Evolutionary conservation across 53 echinoderm and acorn worm genomes (phyloP), one percentile per base, ranked within the genome.

Genomic region (Paracentrotus lividus): DNA sequence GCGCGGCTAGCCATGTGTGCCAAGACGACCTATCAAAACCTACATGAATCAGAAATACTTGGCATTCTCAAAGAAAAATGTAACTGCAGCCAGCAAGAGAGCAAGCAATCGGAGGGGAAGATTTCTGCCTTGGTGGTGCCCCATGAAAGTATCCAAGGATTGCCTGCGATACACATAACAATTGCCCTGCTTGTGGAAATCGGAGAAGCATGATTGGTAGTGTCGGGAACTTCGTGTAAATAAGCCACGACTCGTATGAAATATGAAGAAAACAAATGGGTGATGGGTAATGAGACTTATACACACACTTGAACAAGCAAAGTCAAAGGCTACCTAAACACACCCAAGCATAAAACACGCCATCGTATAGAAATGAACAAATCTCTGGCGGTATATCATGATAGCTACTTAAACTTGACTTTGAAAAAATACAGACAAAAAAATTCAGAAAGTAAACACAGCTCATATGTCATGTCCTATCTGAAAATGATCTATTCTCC

Each of bases 11-110:
- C 42, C 77, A 13, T 81, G 81, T 81, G 45, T 81, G 81, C 45
- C 42, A 81, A 87, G 21, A 57, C 54, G 56, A 87, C 87, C 87
- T 49, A 52, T 52, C 49, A 33, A 78, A 92, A 52, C 92, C 38
- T 49, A 78, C 56, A 54, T 78, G 92, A 92, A 78, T 92, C 92
- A 78, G 92, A 78, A 92, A 92, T 92, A 92, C 92, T 43, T 92
- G 77, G 29, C 92, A 92, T 92, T 92, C 92, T 92, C 58, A 29
- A 13, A 42, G 55, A 92, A 92, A 92, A 92, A 92, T 78, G 92
- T 56, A 92, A 92, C 81, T 92, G 33, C 77, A 92, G 92, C 43
- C 23, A 67, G 65, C 89, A 56, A 55, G 55, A 21, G n/a, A n/a
- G n/a, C n/a, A n/a, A n/a, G n/a, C n/a, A n/a, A n/a, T n/a, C n/a